These are phyloP conservation scores for Eupithecia abbreviata DNA, from an alignment of 2,888 invertebrate species.

Conservation along the genomic window DNA sequence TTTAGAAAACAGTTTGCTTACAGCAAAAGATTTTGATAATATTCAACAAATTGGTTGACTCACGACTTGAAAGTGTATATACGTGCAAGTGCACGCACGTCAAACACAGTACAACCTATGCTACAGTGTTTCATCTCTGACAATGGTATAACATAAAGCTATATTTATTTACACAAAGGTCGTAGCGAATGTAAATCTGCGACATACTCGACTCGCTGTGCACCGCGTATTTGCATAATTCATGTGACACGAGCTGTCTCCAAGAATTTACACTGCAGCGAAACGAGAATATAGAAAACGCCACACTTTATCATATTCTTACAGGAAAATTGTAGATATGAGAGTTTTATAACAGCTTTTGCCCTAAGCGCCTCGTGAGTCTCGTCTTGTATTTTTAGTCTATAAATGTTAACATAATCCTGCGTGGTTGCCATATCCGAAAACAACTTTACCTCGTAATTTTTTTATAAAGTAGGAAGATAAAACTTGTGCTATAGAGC, in stretches of 20 bases:
- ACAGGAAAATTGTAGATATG: slow-evolving; percentile 42
- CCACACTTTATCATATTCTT: slow-evolving; percentile 46
- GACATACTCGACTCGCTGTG: slow-evolving; percentile 60
- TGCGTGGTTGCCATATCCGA: neutral
- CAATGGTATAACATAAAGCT: slow-evolving; percentile 49
- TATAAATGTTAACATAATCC: neutral
- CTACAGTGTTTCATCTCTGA: slow-evolving; percentile 35
- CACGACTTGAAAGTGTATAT: neutral
- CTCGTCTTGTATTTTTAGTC: neutral
- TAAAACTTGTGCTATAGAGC: neutral
- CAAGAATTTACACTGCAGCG: slow-evolving; percentile 69
- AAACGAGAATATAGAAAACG: slow-evolving; percentile 59
- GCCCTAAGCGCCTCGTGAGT: slow-evolving; percentile 10
- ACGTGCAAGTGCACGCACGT: neutral
- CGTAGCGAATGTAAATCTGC: slow-evolving; percentile 64
- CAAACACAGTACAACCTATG: slow-evolving; percentile 12
- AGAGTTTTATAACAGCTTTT: slow-evolving; percentile 30
- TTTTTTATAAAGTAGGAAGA: neutral
- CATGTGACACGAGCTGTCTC: slow-evolving; percentile 72
- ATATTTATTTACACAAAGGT: slow-evolving; percentile 57
- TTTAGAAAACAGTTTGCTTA: neutral
- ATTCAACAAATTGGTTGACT: neutral
- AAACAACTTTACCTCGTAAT: neutral
- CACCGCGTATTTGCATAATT: slow-evolving; percentile 74
- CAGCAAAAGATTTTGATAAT: neutral